A percentile compares a stretch with the other conserved stretches of the same genome.
Evolutionary conservation across 2,113 vertebrate genomes (phyloP).

Genomic region (Microtus oregoni): DNA sequence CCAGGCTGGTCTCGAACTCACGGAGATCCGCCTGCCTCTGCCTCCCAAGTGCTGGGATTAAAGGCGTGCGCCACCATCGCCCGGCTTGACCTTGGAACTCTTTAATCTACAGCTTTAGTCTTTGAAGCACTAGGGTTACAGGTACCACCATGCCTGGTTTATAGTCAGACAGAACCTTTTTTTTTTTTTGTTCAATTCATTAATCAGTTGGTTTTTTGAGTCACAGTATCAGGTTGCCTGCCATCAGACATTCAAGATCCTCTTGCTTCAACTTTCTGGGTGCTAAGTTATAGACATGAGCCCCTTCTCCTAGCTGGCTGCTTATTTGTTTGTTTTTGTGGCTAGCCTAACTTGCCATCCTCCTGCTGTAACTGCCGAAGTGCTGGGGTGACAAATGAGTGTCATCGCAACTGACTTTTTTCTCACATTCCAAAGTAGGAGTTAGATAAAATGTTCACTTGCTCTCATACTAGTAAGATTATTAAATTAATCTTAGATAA

Average conservation of each 20-base stretch:
- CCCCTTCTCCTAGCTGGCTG: neutral
- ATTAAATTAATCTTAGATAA: conserved; percentile 29
- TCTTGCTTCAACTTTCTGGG: neutral
- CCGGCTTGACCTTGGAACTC: neutral
- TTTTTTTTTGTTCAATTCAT: neutral
- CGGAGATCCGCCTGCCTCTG: no score
- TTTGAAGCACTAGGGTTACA: neutral
- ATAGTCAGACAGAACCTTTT: neutral
- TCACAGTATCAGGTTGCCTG: neutral
- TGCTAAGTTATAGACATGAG: neutral
- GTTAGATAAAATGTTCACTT: neutral
- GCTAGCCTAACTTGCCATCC: neutral
- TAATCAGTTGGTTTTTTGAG: neutral
- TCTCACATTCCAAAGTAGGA: neutral
- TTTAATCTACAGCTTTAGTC: neutral
- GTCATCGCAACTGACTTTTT: neutral
- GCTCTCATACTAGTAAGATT: neutral
- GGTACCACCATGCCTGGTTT: neutral
- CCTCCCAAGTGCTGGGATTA: no score
- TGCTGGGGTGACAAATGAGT: neutral
- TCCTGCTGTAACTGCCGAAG: neutral
- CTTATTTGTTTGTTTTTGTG: neutral
- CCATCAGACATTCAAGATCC: no score
- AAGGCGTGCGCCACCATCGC: no score
- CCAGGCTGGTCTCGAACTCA: no score